phyloP scores from a whole-genome alignment of 2,888 invertebrate species.

The Emmelina monodactyla region DNA sequence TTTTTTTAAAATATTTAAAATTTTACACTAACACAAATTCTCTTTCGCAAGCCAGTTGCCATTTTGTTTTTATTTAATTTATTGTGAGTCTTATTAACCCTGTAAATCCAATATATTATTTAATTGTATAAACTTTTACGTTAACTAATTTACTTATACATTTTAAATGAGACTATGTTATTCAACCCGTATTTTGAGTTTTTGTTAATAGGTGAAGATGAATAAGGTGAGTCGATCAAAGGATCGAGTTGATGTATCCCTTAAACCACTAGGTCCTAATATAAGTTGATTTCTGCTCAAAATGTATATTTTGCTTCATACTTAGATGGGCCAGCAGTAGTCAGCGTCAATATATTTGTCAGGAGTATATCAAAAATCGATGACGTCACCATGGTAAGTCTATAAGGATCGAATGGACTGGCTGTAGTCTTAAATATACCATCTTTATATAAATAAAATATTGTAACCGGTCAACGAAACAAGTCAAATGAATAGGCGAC shows the following conservation, averaged over 20 bases:
- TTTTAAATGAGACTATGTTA: background rate
- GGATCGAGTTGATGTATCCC: too few species aligned
- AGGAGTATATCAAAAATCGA: constrained; percentile 99
- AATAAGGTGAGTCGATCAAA: constrained; percentile 1
- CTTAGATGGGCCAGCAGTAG: constrained; percentile 92
- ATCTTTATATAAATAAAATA: constrained; percentile 35
- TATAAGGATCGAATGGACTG: constrained; percentile 41
- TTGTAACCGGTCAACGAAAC: constrained; percentile 32
- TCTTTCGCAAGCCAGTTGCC: constrained; percentile 43
- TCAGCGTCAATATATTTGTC: constrained; percentile 98
- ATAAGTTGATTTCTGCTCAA: constrained; percentile 19
- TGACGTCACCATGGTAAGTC: constrained; percentile 99
- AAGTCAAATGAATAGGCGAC: constrained; percentile 65
- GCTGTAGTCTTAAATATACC: constrained; percentile 27
- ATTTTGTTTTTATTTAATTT: too few species aligned
- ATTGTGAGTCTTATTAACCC: too few species aligned
- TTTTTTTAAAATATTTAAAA: too few species aligned
- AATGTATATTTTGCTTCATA: constrained; percentile 62
- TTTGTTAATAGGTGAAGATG: background rate
- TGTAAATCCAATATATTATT: too few species aligned
- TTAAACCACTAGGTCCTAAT: too few species aligned
- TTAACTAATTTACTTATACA: too few species aligned
- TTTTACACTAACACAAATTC: constrained; percentile 61
- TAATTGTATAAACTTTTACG: too few species aligned
- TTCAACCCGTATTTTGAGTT: background rate